Evolutionary conservation across 2,113 vertebrate species (phyloP), one percentile per base, ranked within the genome.

Genomic region (Oxygymnocypris stewartii): DNA sequence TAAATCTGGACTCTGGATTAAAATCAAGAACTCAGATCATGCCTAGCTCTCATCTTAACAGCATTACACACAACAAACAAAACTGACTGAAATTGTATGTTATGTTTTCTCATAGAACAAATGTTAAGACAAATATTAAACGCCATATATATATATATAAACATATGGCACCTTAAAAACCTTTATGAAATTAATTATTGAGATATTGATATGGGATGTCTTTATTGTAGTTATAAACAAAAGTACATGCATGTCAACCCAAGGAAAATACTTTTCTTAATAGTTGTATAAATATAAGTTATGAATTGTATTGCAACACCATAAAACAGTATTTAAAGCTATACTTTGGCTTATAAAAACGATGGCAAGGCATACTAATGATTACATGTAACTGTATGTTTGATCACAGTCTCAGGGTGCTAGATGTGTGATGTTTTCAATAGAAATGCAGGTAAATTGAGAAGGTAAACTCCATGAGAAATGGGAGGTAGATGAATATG

Each of bases 221-320:
- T 82, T 82, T 82, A 78, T 78, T 54, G 47, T 31, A 49, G 20
- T 65, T 51, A 35, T 67, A 82, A 49, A 69, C 67, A 67, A 25
- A 82, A 16, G 1, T 47, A 65, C 42, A 49, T 47, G 40, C 13
- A 65, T 82, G 61, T 49, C 47, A 7, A 31, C 59, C n/a, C 40
- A 67, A 31, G 59, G 67, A 82, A 61, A 82, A 82, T 81, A 67
- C 40, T 47, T 81, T 5, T 51, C n/a, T 78, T 47, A 12, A 51
- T 42, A 71, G 16, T 12, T 47, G 35, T 84, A 59, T 73, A n/a
- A 84, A 84, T 49, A 76, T 59, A 88, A 89, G 67, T 84, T 59
- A 82, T 13, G 3, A 75, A 77, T 82, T 10, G 8, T 65, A 28
- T 28, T 75, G 25, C 23, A 49, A 86, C 51, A 65, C 35, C 11